Evolutionary conservation across 2,888 invertebrate genomes (phyloP), one percentile per base, ranked within the genome.

Genomic region (Muschampia plurimacula): DNA sequence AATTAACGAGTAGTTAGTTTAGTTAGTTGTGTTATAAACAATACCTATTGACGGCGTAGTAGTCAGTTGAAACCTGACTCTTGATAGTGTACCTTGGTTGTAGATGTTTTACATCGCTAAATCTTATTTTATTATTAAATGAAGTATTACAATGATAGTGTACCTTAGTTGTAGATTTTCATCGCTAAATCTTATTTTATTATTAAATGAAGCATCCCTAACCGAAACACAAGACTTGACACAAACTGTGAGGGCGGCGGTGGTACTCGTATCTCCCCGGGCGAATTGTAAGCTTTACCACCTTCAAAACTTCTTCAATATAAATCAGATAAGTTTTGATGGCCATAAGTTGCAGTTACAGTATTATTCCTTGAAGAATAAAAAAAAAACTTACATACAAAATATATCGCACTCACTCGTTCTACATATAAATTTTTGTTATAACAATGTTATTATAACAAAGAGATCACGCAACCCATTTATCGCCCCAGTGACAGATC

Each of bases 401-500:
- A 13, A 49, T 49, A n/a, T 49, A 49, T 49, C 49, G 15, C 4
- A 39, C 4, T 7, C 4, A 2, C 2, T 52, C 52, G 8, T 15
- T 52, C 15, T 52, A 52, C 52, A 52, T 52, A 15, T 0, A 15
- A 15, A 15, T n/a, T 12, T 8, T 22, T 22, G 22, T 32, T 28
- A 60, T 44, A 68, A 32, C 39, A n/a, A 22, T 39, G 41, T 63
- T 44, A 63, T 44, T 63, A 32, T 52, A 57, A 60, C 60, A 66
- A 66, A 46, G 44, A 13, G 60, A 66, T 46, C 71, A 66, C 70
- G 44, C 65, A 64, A 70, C 36, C 39, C 46, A 66, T 66, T 49
- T 39, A 71, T 71, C 65, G 66, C 28, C 10, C 15, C 10, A 7
- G 49, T 71, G 71, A 72, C 71, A 67, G 71, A 72, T 72, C 64